Base-by-base conservation (phyloP, 92 coral and sea anemone genomes). In the Pocillopora grandis region DNA sequence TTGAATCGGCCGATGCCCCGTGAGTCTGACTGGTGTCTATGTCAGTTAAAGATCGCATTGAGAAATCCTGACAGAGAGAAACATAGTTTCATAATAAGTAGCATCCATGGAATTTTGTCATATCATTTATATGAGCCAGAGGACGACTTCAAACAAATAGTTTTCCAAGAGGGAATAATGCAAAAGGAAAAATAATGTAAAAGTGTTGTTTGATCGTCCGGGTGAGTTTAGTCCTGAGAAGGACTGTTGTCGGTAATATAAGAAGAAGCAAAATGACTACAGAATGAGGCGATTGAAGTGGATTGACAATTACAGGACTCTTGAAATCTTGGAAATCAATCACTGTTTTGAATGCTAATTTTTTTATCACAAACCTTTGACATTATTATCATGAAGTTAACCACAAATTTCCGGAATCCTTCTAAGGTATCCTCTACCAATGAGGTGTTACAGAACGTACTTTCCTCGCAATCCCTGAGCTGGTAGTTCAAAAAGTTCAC, bases 301-400 rank as follows among this genome's bases (percentile, higher is more conserved):
- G 52, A 42, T 1, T 42, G 52, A 3, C 52, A 2, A 42, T 42
- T 3, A 42, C 52, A 1, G 8, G 52, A 42, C 52, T 42, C 8
- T 7, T 42, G 52, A 42, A 42, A 42, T 42, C 52, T 42, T 42
- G 52, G 52, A 42, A 42, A 42, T 42, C 8, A 42, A 2, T 42
- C 70, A 1, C 1, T 16, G 33, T 20, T 70, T 20, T 1, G 10
- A 5, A 14, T 16, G 16, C 57, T 60, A 0, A 33, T 66, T 4
- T 75, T 5, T 52, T 42, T 42, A 42, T 42, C 0, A 57, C 68
- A 36, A 11, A 94, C 98, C 92, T 88, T 85, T 5, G 98, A 94
- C 98, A 94, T 94, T 56, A 84, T 90, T 80, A 92, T 81, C 98
- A 94, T 88, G 60, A 94, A 94, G 15, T 79, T 79, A 31, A 94